A percentile compares a stretch with the other conserved stretches of the same genome.
Evolutionary conservation across 2,113 vertebrate genomes (phyloP).

Genomic region (Peromyscus leucopus): DNA sequence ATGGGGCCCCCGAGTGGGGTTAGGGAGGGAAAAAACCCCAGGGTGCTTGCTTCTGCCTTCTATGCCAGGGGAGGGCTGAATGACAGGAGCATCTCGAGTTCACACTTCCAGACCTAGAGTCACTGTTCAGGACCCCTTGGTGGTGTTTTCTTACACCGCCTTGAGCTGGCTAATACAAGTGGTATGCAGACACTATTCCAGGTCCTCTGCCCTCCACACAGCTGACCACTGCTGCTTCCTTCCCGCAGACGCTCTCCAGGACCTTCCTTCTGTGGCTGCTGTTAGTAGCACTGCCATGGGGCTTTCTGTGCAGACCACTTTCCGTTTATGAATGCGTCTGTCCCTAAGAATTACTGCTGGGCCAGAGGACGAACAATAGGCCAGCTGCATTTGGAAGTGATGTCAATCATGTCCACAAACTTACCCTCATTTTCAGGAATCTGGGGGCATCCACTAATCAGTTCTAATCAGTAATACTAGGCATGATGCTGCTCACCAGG

Average conservation of each 20-base stretch:
- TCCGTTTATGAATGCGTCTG: neutral
- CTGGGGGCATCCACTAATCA: neutral
- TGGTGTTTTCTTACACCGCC: neutral
- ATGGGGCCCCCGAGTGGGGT: neutral
- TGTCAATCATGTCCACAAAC: no score
- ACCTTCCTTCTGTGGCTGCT: neutral
- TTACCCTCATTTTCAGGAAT: neutral
- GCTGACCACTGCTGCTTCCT: neutral
- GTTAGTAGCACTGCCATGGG: neutral
- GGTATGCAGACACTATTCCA: neutral
- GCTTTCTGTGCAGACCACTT: no score
- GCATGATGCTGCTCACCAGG: neutral
- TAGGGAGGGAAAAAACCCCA: neutral
- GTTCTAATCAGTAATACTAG: neutral
- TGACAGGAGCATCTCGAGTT: neutral
- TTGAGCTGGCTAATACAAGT: neutral
- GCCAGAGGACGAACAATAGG: neutral
- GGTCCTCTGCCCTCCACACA: neutral
- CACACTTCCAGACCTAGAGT: neutral
- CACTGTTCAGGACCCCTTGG: neutral
- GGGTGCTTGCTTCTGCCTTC: neutral
- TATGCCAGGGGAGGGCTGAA: neutral
- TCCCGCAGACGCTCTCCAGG: neutral
- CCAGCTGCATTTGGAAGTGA: neutral
- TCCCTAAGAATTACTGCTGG: no score